A percentile compares a stretch with the other conserved stretches of the same genome.
phyloP scores from a whole-genome alignment of 2,888 invertebrate genomes.

The Hesperia comma region DNA sequence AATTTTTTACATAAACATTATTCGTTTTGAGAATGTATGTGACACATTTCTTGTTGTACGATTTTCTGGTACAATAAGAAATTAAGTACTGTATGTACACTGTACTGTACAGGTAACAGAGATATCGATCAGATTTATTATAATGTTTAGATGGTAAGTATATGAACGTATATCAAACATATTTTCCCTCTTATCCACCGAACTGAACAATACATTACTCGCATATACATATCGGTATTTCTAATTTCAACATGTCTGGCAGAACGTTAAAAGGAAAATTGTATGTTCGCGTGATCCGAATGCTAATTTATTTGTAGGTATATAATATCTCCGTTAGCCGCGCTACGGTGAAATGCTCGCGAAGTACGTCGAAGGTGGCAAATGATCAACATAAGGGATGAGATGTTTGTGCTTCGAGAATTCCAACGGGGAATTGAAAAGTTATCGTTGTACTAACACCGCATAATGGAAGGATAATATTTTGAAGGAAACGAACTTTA shows the following conservation, averaged over 20 bases:
- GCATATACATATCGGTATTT: neutral
- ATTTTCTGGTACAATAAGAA: too few species aligned
- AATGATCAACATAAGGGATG: neutral
- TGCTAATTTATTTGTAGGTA: neutral
- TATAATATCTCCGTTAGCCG: neutral
- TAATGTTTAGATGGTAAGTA: too few species aligned
- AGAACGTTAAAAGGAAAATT: neutral
- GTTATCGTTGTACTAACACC: neutral
- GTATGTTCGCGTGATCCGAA: slow-evolving; percentile 6
- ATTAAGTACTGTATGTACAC: too few species aligned
- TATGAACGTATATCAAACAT: too few species aligned
- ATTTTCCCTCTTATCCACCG: too few species aligned
- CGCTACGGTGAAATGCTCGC: neutral
- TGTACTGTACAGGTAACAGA: too few species aligned
- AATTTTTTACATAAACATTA: too few species aligned
- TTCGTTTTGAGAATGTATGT: too few species aligned
- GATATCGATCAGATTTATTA: too few species aligned
- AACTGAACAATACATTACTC: too few species aligned
- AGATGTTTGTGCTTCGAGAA: neutral
- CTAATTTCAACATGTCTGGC: neutral
- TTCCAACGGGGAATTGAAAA: neutral
- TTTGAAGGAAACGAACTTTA: neutral
- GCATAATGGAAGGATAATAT: neutral
- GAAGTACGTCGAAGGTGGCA: neutral
- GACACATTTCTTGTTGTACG: too few species aligned